These are phyloP conservation scores for Erythrolamprus reginae DNA, from an alignment of 2,113 vertebrate genomes.

Conservation along the genomic window DNA sequence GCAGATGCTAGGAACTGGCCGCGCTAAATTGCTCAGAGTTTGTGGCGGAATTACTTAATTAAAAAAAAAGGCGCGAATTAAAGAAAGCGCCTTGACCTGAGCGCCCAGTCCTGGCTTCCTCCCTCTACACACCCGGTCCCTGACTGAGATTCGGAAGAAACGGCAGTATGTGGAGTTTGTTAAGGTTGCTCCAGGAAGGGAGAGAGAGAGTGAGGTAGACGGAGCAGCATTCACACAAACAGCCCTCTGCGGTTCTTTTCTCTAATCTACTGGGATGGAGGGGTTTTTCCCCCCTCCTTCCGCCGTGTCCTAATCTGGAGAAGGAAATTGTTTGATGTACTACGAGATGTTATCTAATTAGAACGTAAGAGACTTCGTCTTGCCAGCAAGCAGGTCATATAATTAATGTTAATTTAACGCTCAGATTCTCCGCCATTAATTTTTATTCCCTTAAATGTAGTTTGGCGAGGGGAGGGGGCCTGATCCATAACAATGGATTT, in stretches of 20 bases:
- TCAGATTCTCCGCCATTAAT: constrained; percentile 98
- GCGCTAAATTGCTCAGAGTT: not conserved
- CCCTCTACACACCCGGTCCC: not conserved
- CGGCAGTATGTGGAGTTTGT: not conserved
- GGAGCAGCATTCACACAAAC: not conserved
- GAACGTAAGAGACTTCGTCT: constrained; percentile 97
- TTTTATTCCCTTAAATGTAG: constrained; percentile 98
- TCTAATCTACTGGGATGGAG: constrained; percentile 3
- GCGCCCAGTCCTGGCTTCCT: not conserved
- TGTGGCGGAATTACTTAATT: not conserved
- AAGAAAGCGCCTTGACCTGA: not conserved
- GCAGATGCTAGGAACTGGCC: not conserved
- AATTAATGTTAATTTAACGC: constrained; percentile 99
- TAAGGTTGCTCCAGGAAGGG: not conserved
- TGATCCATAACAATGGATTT: constrained; percentile 80
- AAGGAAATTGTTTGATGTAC: constrained; percentile 93
- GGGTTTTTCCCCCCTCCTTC: not conserved
- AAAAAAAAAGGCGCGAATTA: not conserved
- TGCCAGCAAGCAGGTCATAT: constrained; percentile 98
- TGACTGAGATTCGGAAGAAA: not conserved
- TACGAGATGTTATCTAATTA: constrained; percentile 97
- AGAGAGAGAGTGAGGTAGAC: not conserved
- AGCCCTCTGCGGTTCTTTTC: not conserved
- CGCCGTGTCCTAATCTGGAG: constrained; percentile 67
- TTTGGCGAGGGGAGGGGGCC: constrained; percentile 91